phyloP scores from a whole-genome alignment of 2,888 invertebrate species.

The Macrophya alboannulata region DNA sequence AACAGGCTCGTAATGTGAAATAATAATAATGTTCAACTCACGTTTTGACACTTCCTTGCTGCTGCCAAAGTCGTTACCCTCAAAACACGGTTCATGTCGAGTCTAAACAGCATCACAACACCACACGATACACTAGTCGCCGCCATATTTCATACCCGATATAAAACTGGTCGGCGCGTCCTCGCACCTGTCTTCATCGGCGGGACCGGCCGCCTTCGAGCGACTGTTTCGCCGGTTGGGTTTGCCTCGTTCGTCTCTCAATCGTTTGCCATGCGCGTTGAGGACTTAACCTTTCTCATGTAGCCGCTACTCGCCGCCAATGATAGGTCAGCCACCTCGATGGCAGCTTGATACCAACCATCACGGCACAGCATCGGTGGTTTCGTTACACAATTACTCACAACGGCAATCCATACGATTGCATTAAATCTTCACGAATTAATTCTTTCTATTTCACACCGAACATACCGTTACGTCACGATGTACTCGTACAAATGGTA shows the following conservation, averaged over 20 bases:
- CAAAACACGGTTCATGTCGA: conserved; percentile 73
- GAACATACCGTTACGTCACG: background rate
- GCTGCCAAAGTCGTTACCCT: conserved; percentile 70
- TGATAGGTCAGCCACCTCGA: conserved; percentile 26
- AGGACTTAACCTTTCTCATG: conserved; percentile 39
- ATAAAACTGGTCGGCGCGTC: conserved; percentile 58
- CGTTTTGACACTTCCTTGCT: conserved; percentile 71
- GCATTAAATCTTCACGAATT: background rate
- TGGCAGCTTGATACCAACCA: background rate
- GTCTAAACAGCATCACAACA: conserved; percentile 69
- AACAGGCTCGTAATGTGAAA: background rate
- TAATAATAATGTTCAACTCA: conserved; percentile 64
- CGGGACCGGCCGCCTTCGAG: conserved; percentile 67
- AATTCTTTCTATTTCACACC: background rate
- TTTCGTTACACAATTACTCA: background rate
- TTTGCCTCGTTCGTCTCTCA: conserved; percentile 64
- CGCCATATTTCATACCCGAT: conserved; percentile 69
- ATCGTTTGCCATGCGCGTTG: conserved; percentile 65
- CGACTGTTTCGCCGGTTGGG: conserved; percentile 69
- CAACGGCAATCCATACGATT: background rate
- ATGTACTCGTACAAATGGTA: background rate
- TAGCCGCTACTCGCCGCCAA: conserved; percentile 22
- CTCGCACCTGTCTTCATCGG: conserved; percentile 50
- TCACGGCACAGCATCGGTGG: background rate
- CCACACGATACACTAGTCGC: conserved; percentile 73